These are phyloP conservation scores for Macrobrachium rosenbergii DNA, from an alignment of 1,140 invertebrate genomes.

Conservation along the genomic window DNA sequence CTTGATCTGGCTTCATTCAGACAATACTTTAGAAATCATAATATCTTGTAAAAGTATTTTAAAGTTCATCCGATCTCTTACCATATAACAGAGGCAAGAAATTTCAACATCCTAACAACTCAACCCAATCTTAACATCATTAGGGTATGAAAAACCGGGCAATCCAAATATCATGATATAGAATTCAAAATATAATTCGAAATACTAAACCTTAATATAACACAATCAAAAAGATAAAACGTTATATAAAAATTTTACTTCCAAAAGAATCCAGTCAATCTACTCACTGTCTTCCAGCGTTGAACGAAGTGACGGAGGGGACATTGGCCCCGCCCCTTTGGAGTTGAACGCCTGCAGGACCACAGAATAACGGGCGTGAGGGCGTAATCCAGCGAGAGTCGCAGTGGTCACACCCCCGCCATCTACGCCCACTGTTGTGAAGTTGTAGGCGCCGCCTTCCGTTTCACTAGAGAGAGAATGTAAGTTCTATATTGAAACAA, in stretches of 20 bases:
- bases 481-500: no score
- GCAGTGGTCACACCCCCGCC: slow-evolving; percentile 47
- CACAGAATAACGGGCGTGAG: slow-evolving; percentile 69
- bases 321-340: slow-evolving; percentile 78
- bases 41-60: no score
- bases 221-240: neutral
- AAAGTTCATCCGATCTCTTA: no score
- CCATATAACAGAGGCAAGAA: no score
- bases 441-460: slow-evolving; percentile 43
- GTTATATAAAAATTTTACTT: neutral
- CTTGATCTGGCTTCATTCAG: no score
- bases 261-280: neutral
- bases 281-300: slow-evolving; percentile 79
- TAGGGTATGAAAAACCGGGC: no score
- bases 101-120: no score
- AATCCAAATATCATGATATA: no score
- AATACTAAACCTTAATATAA: neutral
- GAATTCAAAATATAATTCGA: no score
- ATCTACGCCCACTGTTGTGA: slow-evolving; percentile 53
- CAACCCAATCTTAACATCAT: no score
- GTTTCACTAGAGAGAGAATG: slow-evolving; percentile 30
- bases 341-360: slow-evolving; percentile 71
- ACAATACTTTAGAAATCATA: no score
- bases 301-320: slow-evolving; percentile 80
- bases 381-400: slow-evolving; percentile 65